Evolutionary conservation across 2,888 invertebrate genomes (phyloP), one percentile per base, ranked within the genome.

Genomic region (Chrysodeixis includens): DNA sequence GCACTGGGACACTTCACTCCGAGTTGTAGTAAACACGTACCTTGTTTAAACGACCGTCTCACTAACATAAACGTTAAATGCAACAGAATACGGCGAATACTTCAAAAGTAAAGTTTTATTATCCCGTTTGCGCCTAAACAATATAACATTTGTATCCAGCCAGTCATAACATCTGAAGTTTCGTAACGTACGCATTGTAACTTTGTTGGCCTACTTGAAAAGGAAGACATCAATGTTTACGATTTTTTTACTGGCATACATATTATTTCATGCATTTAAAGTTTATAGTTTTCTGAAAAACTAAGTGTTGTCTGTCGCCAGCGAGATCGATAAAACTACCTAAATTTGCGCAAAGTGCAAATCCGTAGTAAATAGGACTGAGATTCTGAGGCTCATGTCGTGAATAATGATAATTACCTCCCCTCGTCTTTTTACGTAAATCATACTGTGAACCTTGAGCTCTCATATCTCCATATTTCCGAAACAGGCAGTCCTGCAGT

Each of bases 131-230:
- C 68, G 59, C 58, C 55, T 63, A 74, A 76, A 68, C 74, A 76
- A 62, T 69, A 62, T 61, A 53, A 51, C 54, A 46, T 61, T 66
- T 66, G 55, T 63, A 66, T 60, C 69, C 54, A 46, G 54, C 75
- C 81, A 83, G 83, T 75, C 82, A 83, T 83, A 85, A 85, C 71
- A 72, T 66, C 44, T 40, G 18, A 49, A 44, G 46, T 70, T 63
- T 61, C 52, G 9, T 51, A 35, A 52, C 56, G 56, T 65, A 62
- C 35, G 56, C 51, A 22, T 56, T 56, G n/a, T 40, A 30, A 30
- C 30, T 20, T 53, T 7, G 30, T 16, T 30, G 51, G 26, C 12
- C 16, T 55, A 61, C 20, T 44, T 61, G 18, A 20, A 10, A 12
- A 55, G 32, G 16, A n/a, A 14, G 40, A 26, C 32, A 59, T 54